Evolutionary conservation across 1,140 invertebrate genomes (phyloP), one percentile per base, ranked within the genome.

Genomic region (Bacillus rossius): DNA sequence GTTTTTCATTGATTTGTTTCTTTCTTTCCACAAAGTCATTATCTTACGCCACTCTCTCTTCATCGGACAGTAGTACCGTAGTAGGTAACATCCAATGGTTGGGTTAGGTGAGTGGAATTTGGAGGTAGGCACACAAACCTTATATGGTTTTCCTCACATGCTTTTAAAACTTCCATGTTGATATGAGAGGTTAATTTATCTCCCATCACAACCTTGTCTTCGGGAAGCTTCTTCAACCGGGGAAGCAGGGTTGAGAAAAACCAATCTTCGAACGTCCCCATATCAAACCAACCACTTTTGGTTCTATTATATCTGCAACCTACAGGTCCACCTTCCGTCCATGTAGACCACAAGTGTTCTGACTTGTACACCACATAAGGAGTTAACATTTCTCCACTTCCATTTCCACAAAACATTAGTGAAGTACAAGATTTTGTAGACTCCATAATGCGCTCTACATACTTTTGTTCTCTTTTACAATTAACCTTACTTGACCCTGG

Each of bases 131-230:
- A 67, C 16, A 71, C 52, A 55, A 76, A 69, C 16, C 48, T 57
- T 37, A 71, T 65, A 47, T 68, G 42, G 57, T 69, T 64, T 65
- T 65, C 56, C 40, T 59, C 48, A 42, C 64, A 64, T 5, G 48
- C n/a, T 34, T 61, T 59, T 10, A 71, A 20, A 22, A 69, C 58
- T 25, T 64, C 49, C 20, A 47, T 2, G 29, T 34, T 55, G 37
- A 75, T 62, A 61, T 74, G 71, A n/a, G 62, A 66, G 37, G 61
- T 61, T 38, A 75, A 64, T 58, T 74, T 75, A 54, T 75, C 73
- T 13, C 73, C 73, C 49, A 75, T 71, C 8, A 75, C 8, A 16
- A 70, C 65, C 61, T 72, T 73, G n/a, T 23, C 57, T 38, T 72
- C 72, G 14, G 48, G 26, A 49, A 59, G 26, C 40, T 55, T 63